A percentile compares a stretch with the other conserved stretches of the same genome.
Evolutionary conservation across 2,797 vertebrate species (phyloP).

Genomic region (Zalophus californianus): DNA sequence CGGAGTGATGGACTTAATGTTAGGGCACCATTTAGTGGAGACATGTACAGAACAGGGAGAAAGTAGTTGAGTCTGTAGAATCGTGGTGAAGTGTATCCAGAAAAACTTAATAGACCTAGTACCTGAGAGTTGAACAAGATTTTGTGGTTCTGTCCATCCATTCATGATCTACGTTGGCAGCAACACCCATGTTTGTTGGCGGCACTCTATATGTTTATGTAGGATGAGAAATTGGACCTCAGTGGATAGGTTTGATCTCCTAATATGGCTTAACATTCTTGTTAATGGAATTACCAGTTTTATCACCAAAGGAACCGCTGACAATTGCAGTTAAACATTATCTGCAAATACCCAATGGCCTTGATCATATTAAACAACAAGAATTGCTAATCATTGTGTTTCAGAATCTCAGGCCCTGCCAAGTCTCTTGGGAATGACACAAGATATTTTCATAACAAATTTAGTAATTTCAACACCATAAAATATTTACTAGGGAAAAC

Average conservation of each 20-base stretch:
- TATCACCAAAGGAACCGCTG: constrained; percentile 28
- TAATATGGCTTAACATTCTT: not conserved
- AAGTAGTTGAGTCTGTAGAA: not conserved
- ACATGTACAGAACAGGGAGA: not conserved
- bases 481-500: not conserved
- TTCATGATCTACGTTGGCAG: not conserved
- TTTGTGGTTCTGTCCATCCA: not conserved
- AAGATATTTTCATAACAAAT: constrained; percentile 51
- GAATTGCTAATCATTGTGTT: not conserved
- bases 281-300: not conserved
- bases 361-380: not conserved
- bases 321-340: not conserved
- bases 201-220: not conserved
- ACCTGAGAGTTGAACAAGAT: not conserved
- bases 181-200: not conserved
- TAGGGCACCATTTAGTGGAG: not conserved
- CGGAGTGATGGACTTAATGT: not conserved
- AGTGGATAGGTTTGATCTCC: not conserved
- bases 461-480: constrained; percentile 49
- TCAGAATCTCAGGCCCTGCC: constrained; percentile 51
- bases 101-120: not conserved
- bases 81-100: not conserved
- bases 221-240: not conserved
- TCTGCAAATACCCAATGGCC: constrained; percentile 14
- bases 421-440: not conserved